Percentiles rank a stretch among this genome's conserved stretches.
phyloP scores from a whole-genome alignment of 2,113 vertebrate genomes.

The Chlorodrepanis virens region DNA sequence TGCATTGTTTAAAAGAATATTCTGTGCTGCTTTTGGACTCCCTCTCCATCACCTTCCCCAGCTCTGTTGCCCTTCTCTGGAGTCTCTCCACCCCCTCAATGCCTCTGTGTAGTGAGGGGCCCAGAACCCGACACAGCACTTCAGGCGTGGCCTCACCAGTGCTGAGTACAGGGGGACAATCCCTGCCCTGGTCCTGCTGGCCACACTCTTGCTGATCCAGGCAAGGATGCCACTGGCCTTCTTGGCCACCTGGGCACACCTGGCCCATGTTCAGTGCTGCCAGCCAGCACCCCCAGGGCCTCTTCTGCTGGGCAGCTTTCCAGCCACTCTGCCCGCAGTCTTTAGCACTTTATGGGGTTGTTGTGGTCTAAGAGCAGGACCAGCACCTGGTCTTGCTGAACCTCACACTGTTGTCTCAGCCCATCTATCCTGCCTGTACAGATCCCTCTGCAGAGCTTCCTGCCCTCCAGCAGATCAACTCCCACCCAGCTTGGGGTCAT shows the following conservation, averaged over 20 bases:
- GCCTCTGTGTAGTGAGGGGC: not conserved
- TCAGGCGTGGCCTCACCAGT: not conserved
- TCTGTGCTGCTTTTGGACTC: not conserved
- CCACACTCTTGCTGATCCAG: not conserved
- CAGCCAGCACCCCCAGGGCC: not conserved
- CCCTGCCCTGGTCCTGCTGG: not conserved
- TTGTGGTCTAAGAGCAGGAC: not conserved
- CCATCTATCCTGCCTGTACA: not conserved
- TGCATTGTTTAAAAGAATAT: not conserved
- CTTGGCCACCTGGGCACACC: not conserved
- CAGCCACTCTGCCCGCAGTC: not conserved
- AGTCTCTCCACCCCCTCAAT: not conserved
- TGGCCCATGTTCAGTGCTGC: not conserved
- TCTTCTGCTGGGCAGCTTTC: not conserved
- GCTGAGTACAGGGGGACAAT: not conserved
- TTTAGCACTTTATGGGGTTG: accelerated
- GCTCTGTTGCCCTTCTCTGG: not conserved
- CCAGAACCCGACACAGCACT: not conserved
- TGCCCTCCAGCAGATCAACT: not conserved
- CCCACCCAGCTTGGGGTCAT: accelerated
- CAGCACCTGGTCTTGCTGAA: not conserved
- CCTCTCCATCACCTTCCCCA: not conserved
- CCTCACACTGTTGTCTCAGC: not conserved
- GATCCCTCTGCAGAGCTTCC: not conserved
- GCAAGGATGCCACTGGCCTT: accelerated